Evolutionary conservation across 2,113 vertebrate species (phyloP), one percentile per base, ranked within the genome.

Genomic region (Leucoraja erinaceus): DNA sequence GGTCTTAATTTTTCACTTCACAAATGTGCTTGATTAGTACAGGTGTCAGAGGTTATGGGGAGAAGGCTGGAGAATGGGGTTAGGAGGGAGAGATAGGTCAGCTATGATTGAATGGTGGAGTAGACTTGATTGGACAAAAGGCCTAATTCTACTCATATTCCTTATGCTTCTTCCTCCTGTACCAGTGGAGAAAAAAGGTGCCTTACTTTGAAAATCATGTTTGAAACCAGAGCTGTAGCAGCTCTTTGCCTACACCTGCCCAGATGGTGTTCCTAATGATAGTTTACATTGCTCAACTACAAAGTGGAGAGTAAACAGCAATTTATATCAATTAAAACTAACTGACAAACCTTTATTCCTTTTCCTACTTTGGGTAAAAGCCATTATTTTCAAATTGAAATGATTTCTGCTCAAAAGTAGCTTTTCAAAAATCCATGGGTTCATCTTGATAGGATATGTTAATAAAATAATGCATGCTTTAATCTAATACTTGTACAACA

Each of bases 1-100:
- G 93, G 93, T 95, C 94, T 95, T 94, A 95, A 97, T 97, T 96
- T 72, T 97, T 96, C 94, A 93, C 95, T 94, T 94, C 94, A 94
- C 93, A 93, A 77, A 93, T 94, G 38, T 47, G 38, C 38, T 47
- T 47, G 38, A 47, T 47, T 47, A 47, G 38, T 47, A 47, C 38
- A 47, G 0, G 38, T 47, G 38, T 47, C 38, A 47, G 38, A 47
- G 38, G 38, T 47, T 47, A 47, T 47, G 38, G 38, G 38, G 38
- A 47, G 38, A 1, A 47, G 38, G 38, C 38, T 47, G 38, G 38
- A 47, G 38, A 47, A 47, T 47, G 38, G 38, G 38, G 38, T 47
- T 47, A 47, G 38, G 38, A 47, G 38, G 38, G 38, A 47, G 38
- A 47, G 38, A 47, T 47, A 47, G 38, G 38, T 47, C 38, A 47